Evolutionary conservation across 2,888 invertebrate species (phyloP), one percentile per base, ranked within the genome.

Genomic region (Cheiracanthium punctorium): DNA sequence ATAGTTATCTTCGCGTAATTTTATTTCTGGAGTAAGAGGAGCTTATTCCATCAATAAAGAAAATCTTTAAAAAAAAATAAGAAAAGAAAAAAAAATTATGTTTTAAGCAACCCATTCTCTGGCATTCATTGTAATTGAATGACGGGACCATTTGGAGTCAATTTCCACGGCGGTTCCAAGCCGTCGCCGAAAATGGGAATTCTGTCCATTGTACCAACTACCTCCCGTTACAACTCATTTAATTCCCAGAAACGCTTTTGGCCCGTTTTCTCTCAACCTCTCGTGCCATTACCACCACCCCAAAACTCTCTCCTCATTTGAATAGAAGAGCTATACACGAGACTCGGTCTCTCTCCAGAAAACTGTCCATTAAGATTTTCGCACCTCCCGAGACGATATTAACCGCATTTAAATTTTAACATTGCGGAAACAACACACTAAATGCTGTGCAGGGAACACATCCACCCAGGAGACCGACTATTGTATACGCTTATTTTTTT

Each of bases 361-460:
- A 58, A 24, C 58, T 58, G 58, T 58, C 58, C 58, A 58, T 58
- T 58, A 58, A 58, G 58, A 24, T 24, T 33, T 77, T 84, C 82
- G 43, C 82, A 84, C 82, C 82, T 82, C 70, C 71, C 12, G 71
- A 70, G 69, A 58, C 77, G 77, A 85, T 85, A 85, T 85, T 85
- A 85, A 85, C 79, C 79, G 73, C 84, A 85, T 85, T 85, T 85
- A 79, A 85, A 85, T 85, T 85, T 85, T 80, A 79, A 85, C 79
- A 79, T 79, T 71, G 24, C 73, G 67, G 71, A 73, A 85, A 85
- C 84, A 85, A 79, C 73, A 85, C 74, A 58, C 58, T 58, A 58
- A 58, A 58, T 58, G 24, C 58, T 58, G 12, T 1, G 58, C 58
- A 7, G 58, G 58, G 58, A 58, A 58, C n/a, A 58, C 58, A 17